Conservation (phyloP, 2,113 vertebrate genomes). For the Corythaeola cristata region DNA sequence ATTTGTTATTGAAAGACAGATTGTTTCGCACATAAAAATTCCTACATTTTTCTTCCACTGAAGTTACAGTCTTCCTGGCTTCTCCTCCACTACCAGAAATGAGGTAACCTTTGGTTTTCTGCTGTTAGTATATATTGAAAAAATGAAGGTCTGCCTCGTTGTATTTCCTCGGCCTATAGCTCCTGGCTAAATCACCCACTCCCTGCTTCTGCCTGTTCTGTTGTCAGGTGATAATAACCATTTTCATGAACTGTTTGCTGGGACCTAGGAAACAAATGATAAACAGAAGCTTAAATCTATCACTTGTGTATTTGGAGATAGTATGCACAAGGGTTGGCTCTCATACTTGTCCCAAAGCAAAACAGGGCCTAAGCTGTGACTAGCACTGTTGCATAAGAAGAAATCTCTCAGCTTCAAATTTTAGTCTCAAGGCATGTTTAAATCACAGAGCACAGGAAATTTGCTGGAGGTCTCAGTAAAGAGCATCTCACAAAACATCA, state of each 20-base stretch:
- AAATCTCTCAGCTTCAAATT: neutral
- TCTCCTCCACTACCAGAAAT: neutral
- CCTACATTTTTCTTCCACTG: neutral
- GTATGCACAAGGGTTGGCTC: neutral
- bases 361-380: neutral
- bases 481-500: neutral
- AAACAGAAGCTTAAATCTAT: neutral
- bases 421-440: neutral
- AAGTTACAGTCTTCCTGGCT: neutral
- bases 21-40: neutral
- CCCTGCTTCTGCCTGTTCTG: neutral
- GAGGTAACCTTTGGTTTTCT: neutral
- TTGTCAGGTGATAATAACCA: neutral
- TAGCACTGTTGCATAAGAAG: neutral
- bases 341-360: neutral
- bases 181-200: neutral
- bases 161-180: neutral
- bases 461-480: neutral
- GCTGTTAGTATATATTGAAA: neutral
- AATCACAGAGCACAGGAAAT: neutral
- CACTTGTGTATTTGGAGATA: neutral
- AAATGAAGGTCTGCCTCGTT: neutral
- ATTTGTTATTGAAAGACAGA: neutral
- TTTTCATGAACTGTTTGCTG: neutral
- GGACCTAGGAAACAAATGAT: neutral